Evolutionary conservation across 2,797 vertebrate species (phyloP), one percentile per base, ranked within the genome.

Genomic region (Mormyrops boulengeri): DNA sequence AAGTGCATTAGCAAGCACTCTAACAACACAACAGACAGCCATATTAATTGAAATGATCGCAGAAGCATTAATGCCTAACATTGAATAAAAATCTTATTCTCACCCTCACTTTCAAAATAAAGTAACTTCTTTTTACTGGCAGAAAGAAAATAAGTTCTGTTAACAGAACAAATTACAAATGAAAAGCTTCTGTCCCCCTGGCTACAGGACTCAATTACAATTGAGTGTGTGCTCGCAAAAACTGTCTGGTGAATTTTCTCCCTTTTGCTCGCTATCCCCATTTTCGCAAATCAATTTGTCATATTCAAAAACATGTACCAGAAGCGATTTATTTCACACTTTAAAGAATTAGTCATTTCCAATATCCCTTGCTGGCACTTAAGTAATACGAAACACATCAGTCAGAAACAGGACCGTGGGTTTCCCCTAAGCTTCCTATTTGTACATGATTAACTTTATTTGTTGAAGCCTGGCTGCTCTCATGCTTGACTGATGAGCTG

Each of bases 281-380:
- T 92, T 89, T 93, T 93, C 88, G 89, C 92, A 90, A 96, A 96
- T 96, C 95, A 95, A 96, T 96, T 96, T 95, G 95, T 96, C 94
- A 95, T 95, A 95, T 96, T 95, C 95, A 92, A 91, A 88, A 91
- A 93, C 91, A 89, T 92, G 94, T 94, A 94, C 92, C 93, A 95
- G 92, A 95, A 94, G 95, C 95, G 95, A 96, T 96, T 94, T 95
- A 96, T 95, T 96, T 95, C 93, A 95, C 95, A 95, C 94, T 93
- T 93, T 91, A 92, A 93, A 94, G 94, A 95, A 96, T 95, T 94
- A 95, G 94, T 95, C 93, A 92, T 96, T 95, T 95, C 93, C 94
- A 92, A 93, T 95, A 94, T 94, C 92, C 92, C 93, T 94, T 93
- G 94, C 95, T 95, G 95, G 96, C 94, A 94, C 94, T 95, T 94